Conservation (phyloP, 2,113 vertebrate genomes). For the Malaclemys terrapin region DNA sequence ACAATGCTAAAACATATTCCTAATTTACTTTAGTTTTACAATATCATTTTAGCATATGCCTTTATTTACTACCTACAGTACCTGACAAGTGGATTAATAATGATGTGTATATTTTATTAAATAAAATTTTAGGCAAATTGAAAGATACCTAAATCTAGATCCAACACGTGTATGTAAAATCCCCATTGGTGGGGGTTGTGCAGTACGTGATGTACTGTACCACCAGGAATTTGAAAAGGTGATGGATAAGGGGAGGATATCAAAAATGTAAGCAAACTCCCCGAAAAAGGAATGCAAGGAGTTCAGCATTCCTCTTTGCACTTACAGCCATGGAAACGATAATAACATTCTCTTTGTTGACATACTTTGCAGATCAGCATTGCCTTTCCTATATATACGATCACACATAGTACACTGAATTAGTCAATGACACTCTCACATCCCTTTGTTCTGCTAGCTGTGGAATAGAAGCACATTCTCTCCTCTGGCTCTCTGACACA, state of each 20-base stretch:
- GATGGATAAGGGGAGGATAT: slow-evolving; percentile 52
- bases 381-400: background rate
- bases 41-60: slow-evolving; percentile 27
- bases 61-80: background rate
- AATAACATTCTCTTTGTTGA: slow-evolving; percentile 19
- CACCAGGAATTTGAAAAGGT: slow-evolving; percentile 52
- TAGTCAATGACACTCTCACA: background rate
- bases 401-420: fast-evolving
- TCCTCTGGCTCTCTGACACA: fast-evolving
- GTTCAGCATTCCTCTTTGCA: slow-evolving; percentile 34
- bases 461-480: background rate
- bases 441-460: background rate
- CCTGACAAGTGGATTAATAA: slow-evolving; percentile 35
- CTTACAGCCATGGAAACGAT: slow-evolving; percentile 16
- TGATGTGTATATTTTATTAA: background rate
- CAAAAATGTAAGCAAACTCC: slow-evolving; percentile 39
- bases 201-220: background rate
- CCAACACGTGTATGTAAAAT: slow-evolving; percentile 26
- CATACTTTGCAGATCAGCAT: slow-evolving; percentile 20
- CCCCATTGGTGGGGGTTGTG: background rate
- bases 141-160: slow-evolving; percentile 24
- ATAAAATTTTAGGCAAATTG: slow-evolving; percentile 5
- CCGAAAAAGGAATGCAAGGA: slow-evolving; percentile 60
- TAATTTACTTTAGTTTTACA: slow-evolving; percentile 48
- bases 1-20: background rate